Percentiles rank a stretch among this genome's conserved stretches.
These are phyloP conservation scores for Anolis carolinensis DNA, from an alignment of 2,113 vertebrate species.

Conservation along the genomic window DNA sequence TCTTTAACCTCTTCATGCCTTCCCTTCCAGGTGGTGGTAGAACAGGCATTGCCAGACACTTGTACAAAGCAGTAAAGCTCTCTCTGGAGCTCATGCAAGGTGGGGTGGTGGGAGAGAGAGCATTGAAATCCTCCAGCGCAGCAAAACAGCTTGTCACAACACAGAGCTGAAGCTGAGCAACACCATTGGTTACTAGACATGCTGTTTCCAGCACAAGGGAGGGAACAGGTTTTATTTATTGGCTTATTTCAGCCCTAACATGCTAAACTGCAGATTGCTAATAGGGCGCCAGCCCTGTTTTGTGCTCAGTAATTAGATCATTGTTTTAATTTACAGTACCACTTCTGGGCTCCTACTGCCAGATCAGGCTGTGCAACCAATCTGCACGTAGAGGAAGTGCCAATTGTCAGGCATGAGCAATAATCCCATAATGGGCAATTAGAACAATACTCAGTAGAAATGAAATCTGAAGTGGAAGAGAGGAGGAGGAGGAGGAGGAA, in stretches of 20 bases:
- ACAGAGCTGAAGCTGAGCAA: not conserved
- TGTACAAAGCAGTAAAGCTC: not conserved
- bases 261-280: conserved; percentile 55
- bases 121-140: not conserved
- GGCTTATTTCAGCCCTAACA: conserved; percentile 37
- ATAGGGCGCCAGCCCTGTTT: conserved; percentile 18
- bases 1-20: conserved; percentile 52
- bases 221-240: conserved; percentile 55
- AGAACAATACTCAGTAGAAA: conserved; percentile 51
- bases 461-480: conserved; percentile 37
- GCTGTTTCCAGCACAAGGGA: conserved; percentile 12
- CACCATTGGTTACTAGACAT: not conserved
- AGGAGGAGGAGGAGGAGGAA: not conserved
- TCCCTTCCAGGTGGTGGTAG: not conserved
- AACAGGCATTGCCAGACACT: not conserved
- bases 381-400: not conserved
- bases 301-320: conserved; percentile 34
- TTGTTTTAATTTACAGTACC: conserved; percentile 41
- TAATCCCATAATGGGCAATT: conserved; percentile 56
- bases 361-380: conserved; percentile 19
- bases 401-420: conserved; percentile 43
- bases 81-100: not conserved
- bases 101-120: not conserved
- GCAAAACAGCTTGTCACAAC: not conserved
- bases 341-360: conserved; percentile 36